Conservation (phyloP, 2,113 vertebrate genomes). For the Pachycephala philippinensis region DNA sequence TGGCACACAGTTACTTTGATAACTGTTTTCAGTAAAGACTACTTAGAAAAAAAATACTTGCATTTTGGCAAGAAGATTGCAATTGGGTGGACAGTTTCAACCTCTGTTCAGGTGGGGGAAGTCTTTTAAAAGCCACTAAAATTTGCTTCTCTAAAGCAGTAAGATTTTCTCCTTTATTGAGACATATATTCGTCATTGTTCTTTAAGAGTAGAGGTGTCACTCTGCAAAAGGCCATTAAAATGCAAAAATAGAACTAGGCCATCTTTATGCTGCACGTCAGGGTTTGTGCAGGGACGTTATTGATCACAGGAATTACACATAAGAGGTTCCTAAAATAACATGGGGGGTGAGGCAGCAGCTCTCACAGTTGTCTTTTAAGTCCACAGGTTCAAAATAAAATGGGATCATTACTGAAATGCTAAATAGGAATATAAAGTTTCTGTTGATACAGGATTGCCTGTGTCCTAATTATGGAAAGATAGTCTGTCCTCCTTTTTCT, state of each 20-base stretch:
- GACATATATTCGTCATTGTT: not conserved
- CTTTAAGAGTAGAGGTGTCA: not conserved
- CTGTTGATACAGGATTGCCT: not conserved
- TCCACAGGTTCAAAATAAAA: not conserved
- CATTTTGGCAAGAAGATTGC: not conserved
- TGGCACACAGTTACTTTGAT: not conserved
- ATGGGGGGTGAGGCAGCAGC: not conserved
- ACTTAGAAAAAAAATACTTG: not conserved
- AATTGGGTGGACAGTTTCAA: not conserved
- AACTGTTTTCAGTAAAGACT: not conserved
- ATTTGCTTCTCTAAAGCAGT: not conserved
- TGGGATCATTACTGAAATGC: not conserved
- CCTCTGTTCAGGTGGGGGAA: not conserved
- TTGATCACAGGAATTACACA: constrained; percentile 31
- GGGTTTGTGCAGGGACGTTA: not conserved
- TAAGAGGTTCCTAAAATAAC: constrained; percentile 40
- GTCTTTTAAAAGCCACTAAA: not conserved
- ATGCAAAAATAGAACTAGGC: constrained; percentile 50
- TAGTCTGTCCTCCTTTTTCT: not conserved
- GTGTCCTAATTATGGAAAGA: not conserved
- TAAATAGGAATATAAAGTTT: not conserved
- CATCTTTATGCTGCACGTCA: not conserved
- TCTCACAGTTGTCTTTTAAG: not conserved
- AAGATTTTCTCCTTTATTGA: not conserved
- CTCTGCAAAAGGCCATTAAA: not conserved